phyloP scores from a whole-genome alignment of 92 coral and sea anemone genomes.

The Pocillopora meandrina region DNA sequence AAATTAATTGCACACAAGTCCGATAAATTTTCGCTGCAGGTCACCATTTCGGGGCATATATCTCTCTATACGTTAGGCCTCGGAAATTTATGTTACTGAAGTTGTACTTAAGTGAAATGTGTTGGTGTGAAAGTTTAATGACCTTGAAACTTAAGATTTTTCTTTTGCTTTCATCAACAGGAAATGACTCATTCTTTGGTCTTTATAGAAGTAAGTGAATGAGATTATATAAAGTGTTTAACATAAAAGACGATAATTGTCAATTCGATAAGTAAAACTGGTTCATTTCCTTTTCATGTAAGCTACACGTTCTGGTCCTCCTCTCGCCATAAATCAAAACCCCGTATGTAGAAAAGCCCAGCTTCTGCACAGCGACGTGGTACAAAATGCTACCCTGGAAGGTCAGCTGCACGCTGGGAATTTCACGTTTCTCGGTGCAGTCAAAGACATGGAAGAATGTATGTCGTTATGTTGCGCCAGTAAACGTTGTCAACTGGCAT shows the following conservation, averaged over 20 bases:
- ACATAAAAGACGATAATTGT: not conserved
- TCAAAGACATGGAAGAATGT: conserved; percentile 91
- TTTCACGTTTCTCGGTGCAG: conserved; percentile 91
- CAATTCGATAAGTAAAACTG: not conserved
- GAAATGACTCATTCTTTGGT: conserved; percentile 45
- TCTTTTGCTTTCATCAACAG: not conserved
- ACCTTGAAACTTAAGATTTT: not conserved
- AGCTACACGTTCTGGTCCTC: conserved; percentile 87
- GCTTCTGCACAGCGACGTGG: conserved; percentile 92
- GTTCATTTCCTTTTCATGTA: conserved; percentile 1
- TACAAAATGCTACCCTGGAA: conserved; percentile 85
- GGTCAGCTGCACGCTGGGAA: conserved; percentile 79
- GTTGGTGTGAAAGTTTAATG: not conserved
- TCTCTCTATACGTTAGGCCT: not conserved
- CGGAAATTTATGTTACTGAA: not conserved
- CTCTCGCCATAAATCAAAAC: conserved; percentile 91
- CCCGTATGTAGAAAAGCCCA: conserved; percentile 94
- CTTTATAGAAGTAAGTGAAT: conserved; percentile 37
- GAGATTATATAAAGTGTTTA: not conserved
- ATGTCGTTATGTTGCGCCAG: conserved; percentile 92
- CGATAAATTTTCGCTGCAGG: not conserved
- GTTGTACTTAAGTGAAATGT: not conserved
- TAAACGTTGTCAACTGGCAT: conserved; percentile 92
- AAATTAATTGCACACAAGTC: not conserved
- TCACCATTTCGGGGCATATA: not conserved